phyloP scores from a whole-genome alignment of 2,888 invertebrate species.

The Cryptosula pallasiana region DNA sequence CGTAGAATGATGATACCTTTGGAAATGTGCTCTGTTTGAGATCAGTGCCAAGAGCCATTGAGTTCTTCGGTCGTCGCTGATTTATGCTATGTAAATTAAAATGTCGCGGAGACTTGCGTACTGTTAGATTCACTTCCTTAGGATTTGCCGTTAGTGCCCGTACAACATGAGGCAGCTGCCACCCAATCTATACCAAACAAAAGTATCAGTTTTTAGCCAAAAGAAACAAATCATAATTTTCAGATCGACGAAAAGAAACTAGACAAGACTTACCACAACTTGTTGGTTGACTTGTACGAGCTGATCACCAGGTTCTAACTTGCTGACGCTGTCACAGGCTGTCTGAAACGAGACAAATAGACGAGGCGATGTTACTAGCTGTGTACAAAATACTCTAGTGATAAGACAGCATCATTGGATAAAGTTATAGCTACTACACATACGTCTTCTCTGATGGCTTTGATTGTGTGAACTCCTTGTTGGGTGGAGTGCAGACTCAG shows the following conservation, averaged over 20 bases:
- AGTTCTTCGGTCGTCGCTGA: background rate
- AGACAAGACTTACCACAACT: conserved; percentile 58
- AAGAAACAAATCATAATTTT: too few relatives aligned
- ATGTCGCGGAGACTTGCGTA: conserved; percentile 77
- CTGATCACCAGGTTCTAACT: conserved; percentile 92
- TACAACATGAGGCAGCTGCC: conserved; percentile 72
- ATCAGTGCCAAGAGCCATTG: background rate
- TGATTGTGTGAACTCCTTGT: conserved; percentile 71
- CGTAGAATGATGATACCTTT: too few relatives aligned
- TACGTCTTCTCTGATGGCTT: conserved; percentile 68
- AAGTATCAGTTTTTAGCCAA: too few relatives aligned
- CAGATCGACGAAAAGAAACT: too few relatives aligned
- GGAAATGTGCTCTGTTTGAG: conserved; percentile 20
- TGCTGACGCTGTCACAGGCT: conserved; percentile 84
- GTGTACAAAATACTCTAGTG: too few relatives aligned
- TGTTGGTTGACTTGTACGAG: conserved; percentile 77
- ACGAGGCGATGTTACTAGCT: too few relatives aligned
- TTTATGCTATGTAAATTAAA: conserved; percentile 56
- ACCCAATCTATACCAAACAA: conserved; percentile 70
- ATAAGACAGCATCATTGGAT: background rate
- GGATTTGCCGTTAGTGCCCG: conserved; percentile 68
- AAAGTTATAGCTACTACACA: conserved; percentile 27
- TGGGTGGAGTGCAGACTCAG: conserved; percentile 82
- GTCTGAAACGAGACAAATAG: conserved; percentile 64
- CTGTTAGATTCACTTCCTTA: conserved; percentile 72